Percentiles rank a stretch among this genome's conserved stretches.
Conservation (phyloP, 2,797 vertebrate species). For the Pseudochromis fuscus region DNA sequence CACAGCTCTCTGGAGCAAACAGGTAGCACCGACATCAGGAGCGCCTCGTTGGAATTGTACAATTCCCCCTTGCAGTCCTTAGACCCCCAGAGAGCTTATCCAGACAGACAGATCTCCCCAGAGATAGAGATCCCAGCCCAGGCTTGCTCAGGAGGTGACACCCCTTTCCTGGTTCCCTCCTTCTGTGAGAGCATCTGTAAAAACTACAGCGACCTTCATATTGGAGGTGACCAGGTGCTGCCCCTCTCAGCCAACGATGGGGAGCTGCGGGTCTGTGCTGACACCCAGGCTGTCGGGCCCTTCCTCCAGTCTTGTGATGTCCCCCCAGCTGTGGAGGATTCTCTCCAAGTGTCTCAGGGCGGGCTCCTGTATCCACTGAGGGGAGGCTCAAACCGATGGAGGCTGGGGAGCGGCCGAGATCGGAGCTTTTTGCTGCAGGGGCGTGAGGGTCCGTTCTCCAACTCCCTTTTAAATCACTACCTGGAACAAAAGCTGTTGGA, state of each 20-base stretch:
- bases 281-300: conserved; percentile 83
- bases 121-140: conserved; percentile 77
- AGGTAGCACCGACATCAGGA: conserved; percentile 5
- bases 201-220: conserved; percentile 95
- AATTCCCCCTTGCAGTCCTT: conserved; percentile 56
- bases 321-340: conserved; percentile 86
- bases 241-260: conserved; percentile 87
- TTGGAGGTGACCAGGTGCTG: conserved; percentile 94
- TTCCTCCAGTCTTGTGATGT: conserved; percentile 94
- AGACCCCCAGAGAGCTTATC: conserved; percentile 18
- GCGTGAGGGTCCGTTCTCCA: conserved; percentile 91
- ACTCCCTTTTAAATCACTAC: conserved; percentile 93
- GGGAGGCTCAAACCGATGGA: conserved; percentile 87
- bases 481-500: conserved; percentile 95
- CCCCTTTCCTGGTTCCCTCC: conserved; percentile 92
- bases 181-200: conserved; percentile 96
- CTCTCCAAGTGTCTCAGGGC: conserved; percentile 63
- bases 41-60: conserved; percentile 26
- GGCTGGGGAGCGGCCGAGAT: conserved; percentile 85
- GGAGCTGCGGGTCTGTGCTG: conserved; percentile 82
- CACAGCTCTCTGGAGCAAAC: conserved; percentile 28
- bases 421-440: conserved; percentile 88
- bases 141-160: conserved; percentile 73
- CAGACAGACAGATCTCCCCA: conserved; percentile 67
- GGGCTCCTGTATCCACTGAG: conserved; percentile 67